Evolutionary conservation across 2,888 invertebrate genomes (phyloP).

Genomic region (Silvanus unidentatus): DNA sequence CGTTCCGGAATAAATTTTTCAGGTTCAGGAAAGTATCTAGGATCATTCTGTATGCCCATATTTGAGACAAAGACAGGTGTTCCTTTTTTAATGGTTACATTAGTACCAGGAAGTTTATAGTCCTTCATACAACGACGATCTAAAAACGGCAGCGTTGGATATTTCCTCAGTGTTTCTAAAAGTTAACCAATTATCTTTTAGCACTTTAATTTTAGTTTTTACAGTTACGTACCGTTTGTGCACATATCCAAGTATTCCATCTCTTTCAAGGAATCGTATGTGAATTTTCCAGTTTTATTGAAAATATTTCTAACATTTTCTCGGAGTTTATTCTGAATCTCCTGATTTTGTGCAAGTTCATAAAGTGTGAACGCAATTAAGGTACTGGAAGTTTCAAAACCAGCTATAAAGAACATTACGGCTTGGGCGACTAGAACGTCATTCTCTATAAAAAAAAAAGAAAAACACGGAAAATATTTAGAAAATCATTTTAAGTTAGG

Average conservation of each 20-base stretch:
- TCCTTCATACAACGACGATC: conserved; percentile 28
- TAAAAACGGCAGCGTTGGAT: conserved; percentile 36
- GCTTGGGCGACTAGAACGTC: conserved; percentile 40
- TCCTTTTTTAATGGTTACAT: conserved; percentile 33
- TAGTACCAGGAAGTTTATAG: conserved; percentile 28
- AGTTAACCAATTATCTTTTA: conserved; percentile 4
- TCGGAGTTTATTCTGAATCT: conserved; percentile 44
- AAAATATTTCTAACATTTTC: conserved; percentile 39
- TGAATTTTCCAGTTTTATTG: conserved; percentile 35
- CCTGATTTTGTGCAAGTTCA: conserved; percentile 42
- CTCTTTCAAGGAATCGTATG: conserved; percentile 44
- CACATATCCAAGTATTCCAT: conserved; percentile 49
- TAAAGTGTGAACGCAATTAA: conserved; percentile 43
- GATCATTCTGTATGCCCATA: conserved; percentile 38
- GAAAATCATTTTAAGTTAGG: no score
- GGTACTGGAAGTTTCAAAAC: conserved; percentile 48
- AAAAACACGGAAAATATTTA: no score
- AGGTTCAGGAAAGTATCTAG: conserved; percentile 40
- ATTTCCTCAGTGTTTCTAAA: conserved; percentile 42
- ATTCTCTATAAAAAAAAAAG: conserved; percentile 18
- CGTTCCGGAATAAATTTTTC: conserved; percentile 42
- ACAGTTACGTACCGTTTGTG: conserved; percentile 18
- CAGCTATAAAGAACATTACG: conserved; percentile 48
- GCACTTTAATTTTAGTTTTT: not conserved
- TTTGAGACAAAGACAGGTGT: conserved; percentile 36